Evolutionary conservation across 2,113 vertebrate genomes (phyloP), one percentile per base, ranked within the genome.

Genomic region (Benitochromis conjunctus): DNA sequence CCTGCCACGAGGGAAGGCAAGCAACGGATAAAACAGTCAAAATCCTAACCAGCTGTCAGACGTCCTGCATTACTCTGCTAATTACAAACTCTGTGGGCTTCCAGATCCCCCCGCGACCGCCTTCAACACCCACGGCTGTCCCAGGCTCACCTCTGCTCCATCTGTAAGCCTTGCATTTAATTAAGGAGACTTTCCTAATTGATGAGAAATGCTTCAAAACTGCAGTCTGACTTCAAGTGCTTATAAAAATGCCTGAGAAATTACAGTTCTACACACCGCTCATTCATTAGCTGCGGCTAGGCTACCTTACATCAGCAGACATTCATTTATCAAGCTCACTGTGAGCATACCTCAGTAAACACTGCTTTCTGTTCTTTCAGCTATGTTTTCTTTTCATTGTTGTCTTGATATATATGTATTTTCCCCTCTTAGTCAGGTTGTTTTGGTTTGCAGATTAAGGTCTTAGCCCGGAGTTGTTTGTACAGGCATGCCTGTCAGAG

Each of bases 81-180:
- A 95, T 96, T 95, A 96, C 94, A 94, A 95, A 95, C 89, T 91
- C 89, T 82, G 87, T 81, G 53, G 92, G 90, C 80, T 80, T 90
- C 83, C 86, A 88, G 16, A 84, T 51, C 38, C 79, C 29, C 62
- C 43, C 24, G 16, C 16, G 6, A 76, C 43, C 26, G 7, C 43
- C 16, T 81, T 56, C 53, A 19, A 84, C 87, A 81, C 86, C 79
- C 8, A 79, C 71, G n/a, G 71, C 85, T 36, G 41, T 84, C 90
- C 86, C 58, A 16, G 83, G 85, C 58, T 92, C 90, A 92, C 91
- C 94, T 92, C 83, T 64, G 43, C 85, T 92, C 88, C 94, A 90
- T 95, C 93, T 94, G 92, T 69, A 83, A 69, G 57, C 80, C 26
- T 38, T 80, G 54, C 76, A 81, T 92, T 94, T 94, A 92, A 94